Base-by-base conservation (phyloP, 2,888 invertebrate species). In the Ectropis crepuscularia region DNA sequence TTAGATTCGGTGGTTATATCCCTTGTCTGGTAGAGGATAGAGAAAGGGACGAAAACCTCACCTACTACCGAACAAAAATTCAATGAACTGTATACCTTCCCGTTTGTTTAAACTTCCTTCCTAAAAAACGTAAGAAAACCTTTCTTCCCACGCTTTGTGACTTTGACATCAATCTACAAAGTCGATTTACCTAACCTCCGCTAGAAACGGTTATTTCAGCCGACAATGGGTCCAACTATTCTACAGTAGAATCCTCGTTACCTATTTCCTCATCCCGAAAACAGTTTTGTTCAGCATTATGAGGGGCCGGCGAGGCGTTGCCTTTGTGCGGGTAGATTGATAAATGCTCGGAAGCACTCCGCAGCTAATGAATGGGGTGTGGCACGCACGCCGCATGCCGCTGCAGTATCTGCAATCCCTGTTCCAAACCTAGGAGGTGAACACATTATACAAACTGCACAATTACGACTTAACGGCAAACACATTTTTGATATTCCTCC, bases 261-360 rank as follows among this genome's bases (percentile, higher is more conserved):
- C 48, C 38, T 36, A 58, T 63, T 61, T 66, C 61, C 55, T 55
- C 58, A 64, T 61, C 67, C 67, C 50, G 68, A 72, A 72, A 70
- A 69, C 69, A 65, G 66, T 66, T 67, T 68, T 69, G 67, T 72
- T 72, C 69, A n/a, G 61, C 69, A 70, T 72, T 68, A 72, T 70
- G 69, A 70, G 63, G 61, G 70, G 70, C 73, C 69, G 73, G 74
- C 77, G 78, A 81, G 81, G 80, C 76, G 80, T 78, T 78, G 77
- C 80, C 76, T 73, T 74, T 77, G 78, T 81, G 81, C 74, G 83
- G 81, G 85, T 82, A 83, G 90, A 89, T 89, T 92, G 92, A 91
- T 91, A 91, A 90, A 92, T 90, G 89, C 87, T 86, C 89, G 90
- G 90, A 92, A 91, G 89, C 91, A 91, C 91, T 92, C 89, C 85